Evolutionary conservation across 2,113 vertebrate genomes (phyloP).

Genomic region (Lasiurus cinereus): DNA sequence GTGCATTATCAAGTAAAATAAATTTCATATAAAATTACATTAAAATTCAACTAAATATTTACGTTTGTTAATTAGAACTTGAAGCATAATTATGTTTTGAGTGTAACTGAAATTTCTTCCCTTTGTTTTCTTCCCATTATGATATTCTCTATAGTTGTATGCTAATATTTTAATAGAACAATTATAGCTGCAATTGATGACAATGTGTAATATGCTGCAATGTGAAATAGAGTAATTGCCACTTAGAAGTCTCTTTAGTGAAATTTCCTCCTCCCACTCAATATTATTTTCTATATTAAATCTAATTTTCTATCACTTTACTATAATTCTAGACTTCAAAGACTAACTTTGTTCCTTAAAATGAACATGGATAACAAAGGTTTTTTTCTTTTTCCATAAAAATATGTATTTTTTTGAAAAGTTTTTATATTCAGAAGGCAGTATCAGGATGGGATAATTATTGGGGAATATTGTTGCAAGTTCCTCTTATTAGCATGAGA

Average conservation of each 20-base stretch:
- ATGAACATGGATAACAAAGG: background rate
- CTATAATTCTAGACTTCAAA: background rate
- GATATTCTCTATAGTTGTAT: background rate
- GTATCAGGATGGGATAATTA: background rate
- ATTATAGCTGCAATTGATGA: background rate
- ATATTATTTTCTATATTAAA: background rate
- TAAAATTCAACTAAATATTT: slow-evolving; percentile 45
- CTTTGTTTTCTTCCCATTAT: background rate
- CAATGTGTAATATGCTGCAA: background rate
- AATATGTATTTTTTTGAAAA: background rate
- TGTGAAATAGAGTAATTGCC: background rate
- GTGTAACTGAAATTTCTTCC: background rate
- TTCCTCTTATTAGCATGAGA: background rate
- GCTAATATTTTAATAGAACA: slow-evolving; percentile 24
- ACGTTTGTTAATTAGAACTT: background rate
- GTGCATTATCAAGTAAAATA: background rate
- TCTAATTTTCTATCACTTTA: slow-evolving; percentile 1
- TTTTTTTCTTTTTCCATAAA: background rate
- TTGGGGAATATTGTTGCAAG: background rate
- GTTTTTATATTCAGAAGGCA: background rate
- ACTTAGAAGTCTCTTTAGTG: background rate
- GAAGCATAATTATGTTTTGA: background rate
- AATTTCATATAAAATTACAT: background rate
- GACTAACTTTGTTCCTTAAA: background rate
- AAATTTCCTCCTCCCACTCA: background rate